Percentiles rank a stretch among this genome's conserved stretches.
Conservation (phyloP, 2,888 invertebrate genomes). For the Megastigmus dorsalis region DNA sequence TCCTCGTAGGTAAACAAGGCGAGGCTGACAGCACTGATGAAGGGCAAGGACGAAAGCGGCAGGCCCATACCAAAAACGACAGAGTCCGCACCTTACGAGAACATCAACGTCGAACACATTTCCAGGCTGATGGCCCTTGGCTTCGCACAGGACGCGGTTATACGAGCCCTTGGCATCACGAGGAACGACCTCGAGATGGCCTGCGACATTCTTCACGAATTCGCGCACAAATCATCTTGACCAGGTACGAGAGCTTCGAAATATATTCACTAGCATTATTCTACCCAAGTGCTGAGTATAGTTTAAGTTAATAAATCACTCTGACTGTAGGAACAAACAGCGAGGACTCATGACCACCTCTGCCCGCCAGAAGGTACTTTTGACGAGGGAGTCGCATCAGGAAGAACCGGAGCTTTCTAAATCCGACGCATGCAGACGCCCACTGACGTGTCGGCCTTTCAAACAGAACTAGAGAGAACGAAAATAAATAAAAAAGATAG, state of each 20-base stretch:
- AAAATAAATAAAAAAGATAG: background rate
- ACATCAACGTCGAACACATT: constrained; percentile 93
- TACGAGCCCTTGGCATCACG: constrained; percentile 93
- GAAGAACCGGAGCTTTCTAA: constrained; percentile 48
- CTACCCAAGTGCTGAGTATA: no score
- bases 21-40: constrained; percentile 70
- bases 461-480: background rate
- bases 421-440: constrained; percentile 34
- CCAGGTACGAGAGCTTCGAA: constrained; percentile 62
- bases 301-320: background rate
- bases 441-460: constrained; percentile 40
- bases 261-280: no score
- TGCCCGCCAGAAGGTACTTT: constrained; percentile 64
- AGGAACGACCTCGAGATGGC: constrained; percentile 97
- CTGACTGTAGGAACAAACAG: constrained; percentile 58
- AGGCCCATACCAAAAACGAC: constrained; percentile 66
- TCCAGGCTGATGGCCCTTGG: constrained; percentile 91
- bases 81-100: constrained; percentile 81
- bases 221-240: constrained; percentile 81
- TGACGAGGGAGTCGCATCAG: constrained; percentile 56
- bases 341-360: constrained; percentile 64
- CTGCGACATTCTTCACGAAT: constrained; percentile 93
- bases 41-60: constrained; percentile 66
- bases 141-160: constrained; percentile 92
- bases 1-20: constrained; percentile 65